Base-by-base conservation (phyloP, 2,797 vertebrate species). In the Neosilurus hyrtlii region DNA sequence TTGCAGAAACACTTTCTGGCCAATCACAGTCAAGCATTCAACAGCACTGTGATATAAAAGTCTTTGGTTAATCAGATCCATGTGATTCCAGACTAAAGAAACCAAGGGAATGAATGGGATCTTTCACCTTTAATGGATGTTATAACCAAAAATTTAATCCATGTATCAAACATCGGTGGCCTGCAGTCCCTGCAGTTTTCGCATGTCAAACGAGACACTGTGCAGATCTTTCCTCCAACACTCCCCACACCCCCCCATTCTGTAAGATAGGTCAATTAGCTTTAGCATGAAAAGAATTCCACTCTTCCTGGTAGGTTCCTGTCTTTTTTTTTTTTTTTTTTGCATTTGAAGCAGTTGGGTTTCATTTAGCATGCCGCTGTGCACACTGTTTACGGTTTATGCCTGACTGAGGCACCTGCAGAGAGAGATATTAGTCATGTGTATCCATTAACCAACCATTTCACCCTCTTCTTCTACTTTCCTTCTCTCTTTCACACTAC, bases 361-460 rank as follows among this genome's bases (percentile, higher is more conserved):
- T 92, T 94, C 89, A 93, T 91, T 92, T 90, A 81, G 78, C 90
- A 85, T 84, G 90, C 91, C 85, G 90, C 91, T 92, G 91, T 79
- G 91, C 91, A 91, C 90, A 92, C 90, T 93, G 92, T 94, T 93
- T 93, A 94, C 89, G 88, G 89, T 94, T 93, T 93, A 79, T 80
- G 93, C 92, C 91, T 92, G 91, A 90, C 90, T 89, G 66, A 88
- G 91, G 91, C 91, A 94, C 93, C 92, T 95, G 93, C 93, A 94
- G 93, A 85, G 93, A 92, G 92, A 92, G 89, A 93, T 92, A 94
- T 94, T 94, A 93, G 91, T 94, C 91, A 93, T 94, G 93, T 94
- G 94, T 93, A 92, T 93, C 92, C 92, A 93, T 94, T 94, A 93
- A 92, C 91, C 92, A 87, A 86, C 89, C 91, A 90, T 92, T 92